Evolutionary conservation across 2,113 vertebrate genomes (phyloP).

Genomic region (Suricata suricatta): DNA sequence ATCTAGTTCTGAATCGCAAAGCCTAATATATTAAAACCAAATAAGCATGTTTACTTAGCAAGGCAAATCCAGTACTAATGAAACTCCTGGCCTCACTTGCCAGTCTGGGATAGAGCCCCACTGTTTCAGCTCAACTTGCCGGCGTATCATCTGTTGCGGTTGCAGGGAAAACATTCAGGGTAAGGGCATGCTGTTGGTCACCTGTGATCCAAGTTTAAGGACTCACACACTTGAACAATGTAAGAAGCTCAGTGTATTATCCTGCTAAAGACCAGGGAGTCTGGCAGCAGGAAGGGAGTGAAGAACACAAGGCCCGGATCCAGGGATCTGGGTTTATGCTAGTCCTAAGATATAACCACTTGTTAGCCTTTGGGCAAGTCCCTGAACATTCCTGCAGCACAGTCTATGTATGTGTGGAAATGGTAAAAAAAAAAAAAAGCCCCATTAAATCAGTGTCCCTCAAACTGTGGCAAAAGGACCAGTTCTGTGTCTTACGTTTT

Average conservation of each 20-base stretch:
- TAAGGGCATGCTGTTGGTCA: neutral
- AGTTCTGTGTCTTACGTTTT: neutral
- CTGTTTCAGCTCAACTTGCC: neutral
- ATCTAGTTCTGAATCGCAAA: conserved; percentile 75
- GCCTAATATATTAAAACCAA: conserved; percentile 62
- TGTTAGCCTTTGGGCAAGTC: neutral
- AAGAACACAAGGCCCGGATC: neutral
- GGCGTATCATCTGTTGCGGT: neutral
- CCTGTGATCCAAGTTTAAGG: neutral
- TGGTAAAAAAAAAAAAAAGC: neutral
- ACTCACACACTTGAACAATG: neutral
- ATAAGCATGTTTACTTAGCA: neutral
- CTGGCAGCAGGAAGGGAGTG: neutral
- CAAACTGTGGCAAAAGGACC: neutral
- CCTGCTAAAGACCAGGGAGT: neutral
- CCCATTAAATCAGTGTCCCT: neutral
- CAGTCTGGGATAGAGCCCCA: neutral
- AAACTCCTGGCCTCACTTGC: conserved; percentile 15
- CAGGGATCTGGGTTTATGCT: neutral
- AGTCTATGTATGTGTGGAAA: neutral
- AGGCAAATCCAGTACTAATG: conserved; percentile 35
- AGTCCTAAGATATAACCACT: neutral
- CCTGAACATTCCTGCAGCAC: neutral
- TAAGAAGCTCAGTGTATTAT: neutral
- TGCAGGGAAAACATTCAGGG: neutral